These are phyloP conservation scores for Scaptomyza polygonia DNA, from an alignment of 2,888 invertebrate species.

Conservation along the genomic window DNA sequence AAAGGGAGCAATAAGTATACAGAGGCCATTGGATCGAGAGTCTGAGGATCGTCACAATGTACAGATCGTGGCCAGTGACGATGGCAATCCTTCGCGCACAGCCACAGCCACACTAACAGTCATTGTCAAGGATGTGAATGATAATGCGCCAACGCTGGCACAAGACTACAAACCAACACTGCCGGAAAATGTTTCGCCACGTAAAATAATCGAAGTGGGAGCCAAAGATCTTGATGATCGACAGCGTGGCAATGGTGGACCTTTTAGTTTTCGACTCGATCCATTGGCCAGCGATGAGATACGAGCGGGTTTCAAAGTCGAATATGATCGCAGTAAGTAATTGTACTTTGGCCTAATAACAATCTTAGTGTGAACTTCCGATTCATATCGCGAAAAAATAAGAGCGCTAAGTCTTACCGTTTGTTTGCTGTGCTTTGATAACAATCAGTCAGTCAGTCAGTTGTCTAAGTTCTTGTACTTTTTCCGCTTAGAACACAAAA, in stretches of 20 bases:
- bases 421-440: too few relatives aligned
- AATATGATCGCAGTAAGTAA: conserved; percentile 95
- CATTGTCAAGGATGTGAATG: conserved; percentile 96
- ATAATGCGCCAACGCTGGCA: conserved; percentile 95
- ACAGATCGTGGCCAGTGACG: conserved; percentile 96
- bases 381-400: background rate
- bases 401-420: too few relatives aligned
- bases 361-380: too few relatives aligned
- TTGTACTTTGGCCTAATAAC: too few relatives aligned
- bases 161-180: conserved; percentile 95
- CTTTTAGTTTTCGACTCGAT: conserved; percentile 95
- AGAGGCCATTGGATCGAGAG: conserved; percentile 95
- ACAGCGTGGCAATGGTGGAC: conserved; percentile 96
- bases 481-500: too few relatives aligned
- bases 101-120: conserved; percentile 96
- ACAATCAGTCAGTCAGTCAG: too few relatives aligned
- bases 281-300: conserved; percentile 96
- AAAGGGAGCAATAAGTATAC: conserved; percentile 96
- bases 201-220: conserved; percentile 94
- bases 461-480: too few relatives aligned
- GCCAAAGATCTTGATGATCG: conserved; percentile 96
- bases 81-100: conserved; percentile 95
- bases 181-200: conserved; percentile 94
- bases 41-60: conserved; percentile 96
- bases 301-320: conserved; percentile 96